Percentiles rank a stretch among this genome's conserved stretches.
Evolutionary conservation across 1,140 invertebrate species (phyloP).

Genomic region (Bombus polaris): DNA sequence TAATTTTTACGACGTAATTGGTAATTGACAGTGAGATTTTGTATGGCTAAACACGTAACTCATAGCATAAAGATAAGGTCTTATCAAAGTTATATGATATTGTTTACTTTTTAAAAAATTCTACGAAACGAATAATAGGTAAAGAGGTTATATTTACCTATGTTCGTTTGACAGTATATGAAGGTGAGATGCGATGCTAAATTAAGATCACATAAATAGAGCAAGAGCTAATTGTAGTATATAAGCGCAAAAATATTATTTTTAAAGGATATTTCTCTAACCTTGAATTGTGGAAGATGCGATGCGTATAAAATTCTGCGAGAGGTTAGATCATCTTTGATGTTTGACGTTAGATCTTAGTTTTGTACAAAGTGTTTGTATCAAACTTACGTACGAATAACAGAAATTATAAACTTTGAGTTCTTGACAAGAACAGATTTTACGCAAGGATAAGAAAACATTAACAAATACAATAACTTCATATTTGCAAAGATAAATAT

Average conservation of each 20-base stretch:
- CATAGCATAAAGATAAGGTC: not conserved
- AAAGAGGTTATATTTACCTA: constrained; percentile 22
- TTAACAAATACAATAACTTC: not conserved
- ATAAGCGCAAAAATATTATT: constrained; percentile 32
- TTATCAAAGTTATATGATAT: not conserved
- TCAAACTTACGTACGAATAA: not conserved
- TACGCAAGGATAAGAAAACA: not conserved
- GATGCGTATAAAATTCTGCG: constrained; percentile 48
- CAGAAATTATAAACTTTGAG: not conserved
- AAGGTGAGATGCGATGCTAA: constrained; percentile 37
- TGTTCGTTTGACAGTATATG: constrained; percentile 30
- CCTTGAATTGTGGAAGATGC: constrained; percentile 32
- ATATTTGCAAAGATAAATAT: not conserved
- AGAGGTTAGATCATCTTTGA: constrained; percentile 42
- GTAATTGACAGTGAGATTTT: not conserved
- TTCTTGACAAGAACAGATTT: not conserved
- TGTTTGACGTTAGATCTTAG: constrained; percentile 27
- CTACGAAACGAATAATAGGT: not conserved
- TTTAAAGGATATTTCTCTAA: constrained; percentile 29
- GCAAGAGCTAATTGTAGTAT: constrained; percentile 19
- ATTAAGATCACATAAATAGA: constrained; percentile 29
- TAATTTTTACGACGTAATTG: not conserved
- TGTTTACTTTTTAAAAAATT: not conserved
- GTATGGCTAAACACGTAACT: not conserved
- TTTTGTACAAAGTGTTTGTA: not conserved